Evolutionary conservation across 2,888 invertebrate genomes (phyloP).

Genomic region (Lepidonotus clava): DNA sequence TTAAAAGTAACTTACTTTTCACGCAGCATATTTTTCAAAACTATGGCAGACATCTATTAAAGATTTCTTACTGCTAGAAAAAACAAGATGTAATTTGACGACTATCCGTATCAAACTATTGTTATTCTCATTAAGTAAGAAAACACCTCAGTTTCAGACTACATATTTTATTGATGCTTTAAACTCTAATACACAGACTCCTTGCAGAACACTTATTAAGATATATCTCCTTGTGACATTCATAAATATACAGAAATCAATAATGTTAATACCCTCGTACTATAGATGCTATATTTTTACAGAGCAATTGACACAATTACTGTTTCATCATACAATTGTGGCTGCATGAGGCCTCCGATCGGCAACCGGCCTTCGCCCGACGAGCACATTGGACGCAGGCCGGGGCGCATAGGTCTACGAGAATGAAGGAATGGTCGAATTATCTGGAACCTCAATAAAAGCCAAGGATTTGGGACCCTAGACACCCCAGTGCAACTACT

Average conservation of each 20-base stretch:
- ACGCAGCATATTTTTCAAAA: too few species aligned
- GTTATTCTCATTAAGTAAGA: too few species aligned
- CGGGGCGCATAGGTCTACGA: neutral
- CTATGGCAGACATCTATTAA: too few species aligned
- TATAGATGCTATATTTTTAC: constrained; percentile 50
- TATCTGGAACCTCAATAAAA: constrained; percentile 7
- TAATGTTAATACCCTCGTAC: constrained; percentile 40
- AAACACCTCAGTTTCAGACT: constrained; percentile 32
- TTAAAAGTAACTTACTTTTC: too few species aligned
- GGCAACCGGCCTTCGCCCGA: neutral
- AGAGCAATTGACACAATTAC: constrained; percentile 49
- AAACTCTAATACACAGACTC: constrained; percentile 51
- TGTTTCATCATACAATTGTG: constrained; percentile 17
- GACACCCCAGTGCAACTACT: neutral
- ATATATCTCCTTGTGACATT: constrained; percentile 47
- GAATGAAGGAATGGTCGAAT: constrained; percentile 23
- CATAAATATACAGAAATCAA: constrained; percentile 54
- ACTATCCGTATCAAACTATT: too few species aligned
- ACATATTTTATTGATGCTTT: constrained; percentile 53
- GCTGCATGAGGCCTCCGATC: neutral
- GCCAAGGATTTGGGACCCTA: neutral
- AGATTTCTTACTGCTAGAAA: too few species aligned
- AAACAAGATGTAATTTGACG: too few species aligned
- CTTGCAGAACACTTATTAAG: constrained; percentile 52
- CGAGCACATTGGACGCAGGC: too few species aligned